Conservation (phyloP, 2,113 vertebrate genomes). For the Syngnathus typhle region DNA sequence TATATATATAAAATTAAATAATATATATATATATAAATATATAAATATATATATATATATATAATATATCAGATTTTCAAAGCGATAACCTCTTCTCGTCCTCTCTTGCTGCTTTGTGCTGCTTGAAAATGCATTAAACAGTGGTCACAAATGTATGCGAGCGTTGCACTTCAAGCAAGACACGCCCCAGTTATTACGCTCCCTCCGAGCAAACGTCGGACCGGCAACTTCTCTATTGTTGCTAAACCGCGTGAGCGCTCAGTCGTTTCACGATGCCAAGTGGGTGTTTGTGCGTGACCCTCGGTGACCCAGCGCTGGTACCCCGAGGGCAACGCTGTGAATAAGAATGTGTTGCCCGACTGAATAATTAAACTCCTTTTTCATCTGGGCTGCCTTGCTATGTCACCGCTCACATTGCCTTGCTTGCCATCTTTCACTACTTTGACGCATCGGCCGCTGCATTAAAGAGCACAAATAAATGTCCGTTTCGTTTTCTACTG, state of each 20-base stretch:
- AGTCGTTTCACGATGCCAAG: conserved; percentile 19
- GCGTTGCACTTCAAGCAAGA: conserved; percentile 9
- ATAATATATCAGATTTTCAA: not conserved
- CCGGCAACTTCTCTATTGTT: conserved; percentile 13
- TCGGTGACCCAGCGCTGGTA: conserved; percentile 22
- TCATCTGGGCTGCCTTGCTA: conserved; percentile 23
- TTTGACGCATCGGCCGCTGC: not conserved
- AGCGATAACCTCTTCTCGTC: not conserved
- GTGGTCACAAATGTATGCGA: conserved; percentile 7
- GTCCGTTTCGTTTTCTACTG: too few species aligned
- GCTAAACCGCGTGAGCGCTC: conserved; percentile 15
- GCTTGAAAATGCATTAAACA: not conserved
- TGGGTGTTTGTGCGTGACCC: conserved; percentile 34
- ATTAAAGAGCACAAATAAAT: not conserved
- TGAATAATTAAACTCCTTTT: conserved; percentile 33
- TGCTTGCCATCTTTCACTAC: not conserved
- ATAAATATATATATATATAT: too few species aligned
- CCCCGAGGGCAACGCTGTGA: conserved; percentile 28
- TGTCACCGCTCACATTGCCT: not conserved
- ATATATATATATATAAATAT: too few species aligned
- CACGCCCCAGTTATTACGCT: not conserved
- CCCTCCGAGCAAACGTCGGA: conserved; percentile 20
- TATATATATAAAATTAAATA: too few species aligned
- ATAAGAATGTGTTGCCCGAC: conserved; percentile 31
- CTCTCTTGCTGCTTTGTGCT: not conserved